Base-by-base conservation (phyloP, 2,888 invertebrate genomes). In the Drosophila anomalata region DNA sequence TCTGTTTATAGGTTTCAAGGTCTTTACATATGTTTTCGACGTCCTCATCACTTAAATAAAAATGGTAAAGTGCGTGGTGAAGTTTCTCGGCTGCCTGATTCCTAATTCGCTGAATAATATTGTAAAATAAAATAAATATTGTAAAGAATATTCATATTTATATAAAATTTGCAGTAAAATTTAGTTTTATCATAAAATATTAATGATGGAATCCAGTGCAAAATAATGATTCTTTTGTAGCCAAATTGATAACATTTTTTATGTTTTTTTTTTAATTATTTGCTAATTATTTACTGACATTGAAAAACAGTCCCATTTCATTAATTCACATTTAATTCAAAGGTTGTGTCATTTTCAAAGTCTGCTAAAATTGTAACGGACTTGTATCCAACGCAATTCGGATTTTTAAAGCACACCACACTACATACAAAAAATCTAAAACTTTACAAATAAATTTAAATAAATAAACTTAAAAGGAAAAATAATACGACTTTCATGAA, bases 121-220 rank as follows among this genome's bases (percentile, higher is more conserved):
- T 96, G 96, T 8, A 94, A 93, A 52, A 96, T 91, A 52, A 95
- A 93, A 68, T 1, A 17, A 17, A 17, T 17, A 17, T 17, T 17
- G 1, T 17, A 17, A 17, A 17, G 94, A 94, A 57, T 95, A 92
- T 76, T 95, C 95, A 89, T 96, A 96, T 80, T 93, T 93, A 88
- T 90, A 96, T 94, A 12, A 93, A 92, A 0, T 96, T 93, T 24
- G 92, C 92, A 1, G 90, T 77, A 75, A 92, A 94, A 22, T 93
- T 89, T 17, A 7, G 90, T 88, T 39, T 92, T 92, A n/a, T 92
- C 92, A 56, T 93, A 90, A 26, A 94, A 93, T 31, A 94, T 92
- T 52, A 93, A 93, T 42, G 94, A 95, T 0, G 96, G 96, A 9
- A 93, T 93, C 94, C 95, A 95, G 82, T 94, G 93, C 69, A 96